Evolutionary conservation across 1,140 invertebrate genomes (phyloP), one percentile per base, ranked within the genome.

Genomic region (Antheraea pernyi): DNA sequence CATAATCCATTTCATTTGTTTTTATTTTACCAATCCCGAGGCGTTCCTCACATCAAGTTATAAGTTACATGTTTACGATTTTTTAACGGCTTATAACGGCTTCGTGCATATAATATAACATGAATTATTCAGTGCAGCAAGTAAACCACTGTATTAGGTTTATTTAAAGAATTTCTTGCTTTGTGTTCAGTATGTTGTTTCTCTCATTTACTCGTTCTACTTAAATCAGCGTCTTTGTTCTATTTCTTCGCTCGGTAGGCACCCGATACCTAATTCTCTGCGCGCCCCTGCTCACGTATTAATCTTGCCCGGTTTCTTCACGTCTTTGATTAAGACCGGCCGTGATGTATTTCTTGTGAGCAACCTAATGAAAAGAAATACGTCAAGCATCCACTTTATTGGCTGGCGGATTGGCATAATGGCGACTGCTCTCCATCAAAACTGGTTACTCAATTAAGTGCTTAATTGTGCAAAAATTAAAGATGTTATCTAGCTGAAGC

Each of bases 361-460:
- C 79, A 81, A 86, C 84, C 83, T 92, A 92, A 92, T 91, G 87
- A 85, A 84, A 90, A 84, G 79, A 73, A 86, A 89, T 92, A 87
- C 84, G 80, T 92, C 90, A 92, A 91, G 86, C 87, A 83, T 86
- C 90, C 77, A 86, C 87, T 79, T 86, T 91, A 91, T 91, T 91
- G 85, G 85, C 80, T 82, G 72, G 77, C 74, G 79, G 81, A 89
- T 89, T 83, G 83, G 80, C 76, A 87, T 86, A 88, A 90, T 87
- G 79, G 84, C 79, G 79, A 82, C 74, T 76, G 74, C 58, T 59
- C 60, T 72, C 75, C 76, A 82, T 72, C 80, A 76, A 82, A 82
- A 84, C 83, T 83, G 73, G 81, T 86, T 78, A 76, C 74, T 69
- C 64, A 70, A 68, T 71, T 69, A 42, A 8, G 39, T 42, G 11